A percentile compares a stretch with the other conserved stretches of the same genome.
phyloP scores from a whole-genome alignment of 2,888 invertebrate genomes.

The Acheta domesticus region DNA sequence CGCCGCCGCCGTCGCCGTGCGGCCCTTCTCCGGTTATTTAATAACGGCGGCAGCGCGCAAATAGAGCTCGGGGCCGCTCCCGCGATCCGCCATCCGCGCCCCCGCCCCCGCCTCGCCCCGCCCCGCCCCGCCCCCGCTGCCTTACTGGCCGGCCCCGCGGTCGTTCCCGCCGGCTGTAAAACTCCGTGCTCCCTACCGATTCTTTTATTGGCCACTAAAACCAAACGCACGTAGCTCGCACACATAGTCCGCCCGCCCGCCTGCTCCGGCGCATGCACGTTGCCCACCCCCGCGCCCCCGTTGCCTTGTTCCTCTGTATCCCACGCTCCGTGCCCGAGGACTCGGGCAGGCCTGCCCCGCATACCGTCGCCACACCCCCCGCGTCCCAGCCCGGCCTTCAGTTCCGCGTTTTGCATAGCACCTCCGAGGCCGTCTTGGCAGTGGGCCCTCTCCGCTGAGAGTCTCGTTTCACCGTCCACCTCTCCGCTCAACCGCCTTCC shows the following conservation, averaged over 20 bases:
- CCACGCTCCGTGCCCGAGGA: neutral
- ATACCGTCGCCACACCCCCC: too few species aligned
- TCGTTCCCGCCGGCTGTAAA: slow-evolving; percentile 4
- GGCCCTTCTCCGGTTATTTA: neutral
- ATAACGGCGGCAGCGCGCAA: slow-evolving; percentile 7
- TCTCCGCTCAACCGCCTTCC: too few species aligned
- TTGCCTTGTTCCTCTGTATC: neutral
- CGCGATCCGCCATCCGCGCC: neutral
- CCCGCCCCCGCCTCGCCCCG: neutral
- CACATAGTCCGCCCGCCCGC: neutral
- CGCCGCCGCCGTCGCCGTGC: neutral
- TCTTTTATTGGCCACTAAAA: slow-evolving; percentile 18
- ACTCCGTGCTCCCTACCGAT: neutral
- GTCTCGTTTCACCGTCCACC: too few species aligned
- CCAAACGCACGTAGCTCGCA: slow-evolving; percentile 9
- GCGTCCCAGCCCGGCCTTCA: too few species aligned
- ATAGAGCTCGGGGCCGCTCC: neutral
- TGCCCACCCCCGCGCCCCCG: neutral
- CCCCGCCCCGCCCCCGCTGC: neutral
- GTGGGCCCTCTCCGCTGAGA: too few species aligned
- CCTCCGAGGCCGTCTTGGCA: too few species aligned
- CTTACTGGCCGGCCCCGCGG: neutral
- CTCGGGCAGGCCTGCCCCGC: too few species aligned
- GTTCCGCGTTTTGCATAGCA: too few species aligned
- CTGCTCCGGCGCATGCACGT: neutral